Evolutionary conservation across 2,888 invertebrate species (phyloP).

Genomic region (Helobdella robusta): DNA sequence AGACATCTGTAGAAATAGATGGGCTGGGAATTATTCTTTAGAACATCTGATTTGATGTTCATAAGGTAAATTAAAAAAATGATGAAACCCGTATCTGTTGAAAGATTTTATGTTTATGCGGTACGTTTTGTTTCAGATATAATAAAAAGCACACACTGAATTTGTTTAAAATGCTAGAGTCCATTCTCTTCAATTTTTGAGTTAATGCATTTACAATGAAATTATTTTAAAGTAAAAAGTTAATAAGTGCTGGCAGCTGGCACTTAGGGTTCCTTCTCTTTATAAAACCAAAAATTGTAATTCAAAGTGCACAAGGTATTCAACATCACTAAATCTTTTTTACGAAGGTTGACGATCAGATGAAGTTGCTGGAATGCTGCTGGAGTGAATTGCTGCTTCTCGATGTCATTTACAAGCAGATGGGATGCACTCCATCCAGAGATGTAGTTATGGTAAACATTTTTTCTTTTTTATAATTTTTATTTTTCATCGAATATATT

Average conservation of each 20-base stretch:
- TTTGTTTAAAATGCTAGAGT: background rate
- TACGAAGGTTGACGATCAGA: constrained; percentile 27
- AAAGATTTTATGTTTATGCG: no score
- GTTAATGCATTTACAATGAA: background rate
- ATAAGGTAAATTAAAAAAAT: no score
- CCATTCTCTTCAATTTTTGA: background rate
- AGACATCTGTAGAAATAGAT: no score
- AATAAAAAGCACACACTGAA: no score
- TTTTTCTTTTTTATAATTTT: background rate
- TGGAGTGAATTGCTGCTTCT: constrained; percentile 29
- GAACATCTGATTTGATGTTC: no score
- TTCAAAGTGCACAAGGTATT: no score
- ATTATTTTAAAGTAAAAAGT: background rate
- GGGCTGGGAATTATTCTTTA: no score
- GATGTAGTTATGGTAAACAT: constrained; percentile 22
- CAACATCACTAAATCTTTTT: background rate
- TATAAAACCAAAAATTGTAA: no score
- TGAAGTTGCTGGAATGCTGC: constrained; percentile 28
- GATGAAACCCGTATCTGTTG: no score
- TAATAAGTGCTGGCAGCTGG: background rate
- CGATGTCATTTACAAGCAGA: constrained; percentile 26
- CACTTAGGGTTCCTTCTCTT: no score
- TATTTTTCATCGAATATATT: no score
- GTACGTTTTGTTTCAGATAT: no score
- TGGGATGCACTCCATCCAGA: constrained; percentile 13